Percentiles rank a stretch among this genome's conserved stretches.
These are phyloP conservation scores for Anthopleura sola DNA, from an alignment of 64 coral and sea anemone genomes.

Conservation along the genomic window DNA sequence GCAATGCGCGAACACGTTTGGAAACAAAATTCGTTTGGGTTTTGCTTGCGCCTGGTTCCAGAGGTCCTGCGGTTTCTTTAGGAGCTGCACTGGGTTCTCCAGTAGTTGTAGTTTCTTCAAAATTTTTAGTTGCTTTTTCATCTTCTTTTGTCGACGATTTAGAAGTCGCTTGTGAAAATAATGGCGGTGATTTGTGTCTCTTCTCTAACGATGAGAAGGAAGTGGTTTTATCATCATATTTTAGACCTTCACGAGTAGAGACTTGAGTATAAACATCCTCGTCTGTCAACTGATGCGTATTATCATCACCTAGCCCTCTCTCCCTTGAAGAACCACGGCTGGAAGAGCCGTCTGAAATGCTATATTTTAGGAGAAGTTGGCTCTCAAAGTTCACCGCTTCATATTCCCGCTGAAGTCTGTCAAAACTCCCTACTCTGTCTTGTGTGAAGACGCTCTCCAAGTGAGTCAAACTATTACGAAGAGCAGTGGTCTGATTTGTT, in stretches of 20 bases:
- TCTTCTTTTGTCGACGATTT: background rate
- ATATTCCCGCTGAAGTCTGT: slow-evolving; percentile 37
- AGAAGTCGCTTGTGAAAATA: background rate
- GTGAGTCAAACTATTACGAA: background rate
- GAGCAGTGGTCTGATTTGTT: background rate
- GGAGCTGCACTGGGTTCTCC: background rate
- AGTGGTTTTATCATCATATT: too few species aligned
- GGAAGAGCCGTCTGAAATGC: background rate
- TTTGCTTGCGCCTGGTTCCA: background rate
- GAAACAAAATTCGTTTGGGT: background rate
- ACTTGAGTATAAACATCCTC: slow-evolving; percentile 53
- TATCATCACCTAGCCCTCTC: background rate
- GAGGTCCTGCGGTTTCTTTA: background rate
- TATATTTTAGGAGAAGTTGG: slow-evolving; percentile 9
- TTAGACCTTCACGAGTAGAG: background rate
- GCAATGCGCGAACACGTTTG: background rate
- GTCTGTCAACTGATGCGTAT: slow-evolving; percentile 45
- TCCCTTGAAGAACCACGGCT: slow-evolving; percentile 8
- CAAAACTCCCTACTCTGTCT: background rate
- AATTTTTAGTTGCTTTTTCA: background rate
- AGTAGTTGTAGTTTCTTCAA: background rate
- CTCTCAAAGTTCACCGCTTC: slow-evolving; percentile 29
- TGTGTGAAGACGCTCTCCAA: background rate
- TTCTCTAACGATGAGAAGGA: too few species aligned
- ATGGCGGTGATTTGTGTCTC: too few species aligned